phyloP scores from a whole-genome alignment of 2,888 invertebrate species.

The Chirona hameri region DNA sequence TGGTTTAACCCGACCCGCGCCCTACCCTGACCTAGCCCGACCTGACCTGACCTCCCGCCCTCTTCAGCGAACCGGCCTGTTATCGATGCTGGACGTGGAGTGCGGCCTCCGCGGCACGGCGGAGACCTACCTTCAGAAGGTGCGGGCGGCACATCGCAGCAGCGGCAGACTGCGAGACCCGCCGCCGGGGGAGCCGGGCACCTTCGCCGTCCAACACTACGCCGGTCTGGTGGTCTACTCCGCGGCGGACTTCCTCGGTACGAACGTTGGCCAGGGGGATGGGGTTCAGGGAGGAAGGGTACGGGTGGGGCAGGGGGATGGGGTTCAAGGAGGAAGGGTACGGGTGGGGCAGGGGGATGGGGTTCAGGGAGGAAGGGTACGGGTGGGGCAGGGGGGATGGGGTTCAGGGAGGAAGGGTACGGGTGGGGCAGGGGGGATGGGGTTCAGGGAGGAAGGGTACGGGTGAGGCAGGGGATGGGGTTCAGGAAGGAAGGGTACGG shows the following conservation, averaged over 20 bases:
- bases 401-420: too few species aligned
- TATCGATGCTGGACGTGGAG: conserved; percentile 89
- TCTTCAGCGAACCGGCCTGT: conserved; percentile 70
- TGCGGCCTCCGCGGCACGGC: conserved; percentile 77
- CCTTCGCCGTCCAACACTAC: conserved; percentile 89
- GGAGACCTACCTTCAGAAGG: conserved; percentile 74
- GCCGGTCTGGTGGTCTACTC: conserved; percentile 82
- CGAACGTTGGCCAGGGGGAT: conserved; percentile 12
- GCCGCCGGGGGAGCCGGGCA: conserved; percentile 49
- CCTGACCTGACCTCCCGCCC: neutral
- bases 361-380: too few species aligned
- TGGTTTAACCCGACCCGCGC: conserved; percentile 56
- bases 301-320: too few species aligned
- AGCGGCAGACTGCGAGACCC: conserved; percentile 55
- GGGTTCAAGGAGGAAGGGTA: too few species aligned
- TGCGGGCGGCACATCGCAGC: conserved; percentile 73
- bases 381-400: too few species aligned
- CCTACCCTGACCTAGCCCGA: neutral
- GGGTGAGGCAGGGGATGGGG: too few species aligned
- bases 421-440: too few species aligned
- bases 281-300: too few species aligned
- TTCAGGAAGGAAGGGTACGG: too few species aligned
- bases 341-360: too few species aligned
- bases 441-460: too few species aligned
- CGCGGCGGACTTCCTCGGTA: conserved; percentile 74